Base-by-base conservation (phyloP, 2,113 vertebrate genomes). In the Xenopus laevis region DNA sequence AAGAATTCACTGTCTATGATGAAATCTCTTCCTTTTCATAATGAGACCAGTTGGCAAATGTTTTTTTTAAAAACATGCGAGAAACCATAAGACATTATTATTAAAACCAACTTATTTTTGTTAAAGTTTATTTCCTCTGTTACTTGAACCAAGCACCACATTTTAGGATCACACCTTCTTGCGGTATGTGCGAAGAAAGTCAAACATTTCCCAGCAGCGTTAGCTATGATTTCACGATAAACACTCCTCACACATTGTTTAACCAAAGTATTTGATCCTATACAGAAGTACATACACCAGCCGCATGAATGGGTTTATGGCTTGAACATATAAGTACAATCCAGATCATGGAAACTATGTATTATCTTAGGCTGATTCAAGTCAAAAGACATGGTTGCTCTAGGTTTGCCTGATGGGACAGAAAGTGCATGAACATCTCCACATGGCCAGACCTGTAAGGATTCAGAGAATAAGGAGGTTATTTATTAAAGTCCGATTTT, bases 201-300 rank as follows among this genome's bases (percentile, higher is more conserved):
- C 18, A 50, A 71, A 63, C 59, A 63, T 63, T 62, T 27, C 4
- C 59, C 21, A 60, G 21, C 44, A 17, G 45, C 52, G 71, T 53
- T 53, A 20, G 71, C 45, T 72, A 72, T 72, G 60, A 64, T 61
- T 33, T 53, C 46, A 64, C 64, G 60, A 46, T 72, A 72, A 72
- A 72, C 71, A 72, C 18, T 72, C 53, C 52, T 9, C 23, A 13
- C 33, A 45, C 59, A 10, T 18, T 64, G 60, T 63, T 53, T 72
- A 55, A 72, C 60, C 63, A 63, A 64, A 55, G 71, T 20, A 55
- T 53, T 64, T 64, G 71, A 72, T 72, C 71, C 71, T 72, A 30
- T 64, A 55, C 71, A 72, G 71, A 72, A 64, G 53, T 33, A n/a
- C 67, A 58, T 10, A 44, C 21, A 57, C 50, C 27, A 13, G 52